phyloP scores from a whole-genome alignment of 2,888 invertebrate genomes.

The Apeira syringaria region DNA sequence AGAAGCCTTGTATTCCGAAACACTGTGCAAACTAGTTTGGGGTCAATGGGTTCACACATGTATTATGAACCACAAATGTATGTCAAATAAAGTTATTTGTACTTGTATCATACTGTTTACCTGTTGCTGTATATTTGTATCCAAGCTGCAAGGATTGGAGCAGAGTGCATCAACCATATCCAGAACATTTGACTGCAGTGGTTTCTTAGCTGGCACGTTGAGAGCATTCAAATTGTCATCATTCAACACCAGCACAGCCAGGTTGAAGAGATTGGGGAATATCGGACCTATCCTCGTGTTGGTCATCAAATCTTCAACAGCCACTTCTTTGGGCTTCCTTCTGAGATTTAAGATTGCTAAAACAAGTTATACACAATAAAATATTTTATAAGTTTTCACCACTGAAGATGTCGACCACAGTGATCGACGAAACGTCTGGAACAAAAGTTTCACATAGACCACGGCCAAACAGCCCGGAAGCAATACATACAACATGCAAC shows the following conservation, averaged over 20 bases:
- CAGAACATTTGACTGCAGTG: conserved; percentile 72
- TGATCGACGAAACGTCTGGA: too few relatives aligned
- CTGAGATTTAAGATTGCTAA: conserved; percentile 80
- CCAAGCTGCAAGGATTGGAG: conserved; percentile 80
- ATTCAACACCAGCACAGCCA: conserved; percentile 82
- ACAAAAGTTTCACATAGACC: too few relatives aligned
- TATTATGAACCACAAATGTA: too few relatives aligned
- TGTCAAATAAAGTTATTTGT: too few relatives aligned
- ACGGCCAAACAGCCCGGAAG: too few relatives aligned
- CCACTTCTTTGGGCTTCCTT: conserved; percentile 74
- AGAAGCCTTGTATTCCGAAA: too few relatives aligned
- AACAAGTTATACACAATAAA: too few relatives aligned
- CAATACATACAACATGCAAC: conserved; percentile 7
- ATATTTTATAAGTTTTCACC: too few relatives aligned
- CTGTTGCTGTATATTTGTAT: conserved; percentile 83
- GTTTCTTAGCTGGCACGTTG: conserved; percentile 75
- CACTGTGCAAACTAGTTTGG: too few relatives aligned
- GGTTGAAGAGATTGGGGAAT: conserved; percentile 84
- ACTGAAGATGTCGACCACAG: too few relatives aligned
- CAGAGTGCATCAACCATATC: conserved; percentile 84
- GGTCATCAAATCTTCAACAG: conserved; percentile 81
- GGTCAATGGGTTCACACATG: too few relatives aligned
- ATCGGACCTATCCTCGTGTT: conserved; percentile 84
- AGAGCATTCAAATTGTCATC: conserved; percentile 80
- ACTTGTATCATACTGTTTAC: too few relatives aligned